A percentile compares a stretch with the other conserved stretches of the same genome.
phyloP scores from a whole-genome alignment of 2,113 vertebrate genomes.

The Morone chrysops region DNA sequence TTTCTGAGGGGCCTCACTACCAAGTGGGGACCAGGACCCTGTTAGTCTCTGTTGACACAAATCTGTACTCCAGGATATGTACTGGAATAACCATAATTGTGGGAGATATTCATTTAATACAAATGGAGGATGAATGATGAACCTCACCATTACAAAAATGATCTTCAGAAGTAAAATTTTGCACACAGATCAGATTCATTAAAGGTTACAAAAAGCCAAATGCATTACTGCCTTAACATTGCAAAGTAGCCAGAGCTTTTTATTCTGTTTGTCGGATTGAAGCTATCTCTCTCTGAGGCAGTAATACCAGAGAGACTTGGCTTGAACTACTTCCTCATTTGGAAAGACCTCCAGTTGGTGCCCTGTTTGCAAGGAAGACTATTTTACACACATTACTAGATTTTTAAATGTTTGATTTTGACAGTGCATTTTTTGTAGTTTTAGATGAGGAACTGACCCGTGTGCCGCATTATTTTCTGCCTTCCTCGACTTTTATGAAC shows the following conservation, averaged over 20 bases:
- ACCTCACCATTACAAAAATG: not conserved
- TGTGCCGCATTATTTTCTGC: too few species aligned
- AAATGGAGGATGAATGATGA: not conserved
- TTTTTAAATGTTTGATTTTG: slow-evolving; percentile 16
- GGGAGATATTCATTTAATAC: not conserved
- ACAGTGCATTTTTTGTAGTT: not conserved
- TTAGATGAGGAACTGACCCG: not conserved
- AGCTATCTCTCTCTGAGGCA: slow-evolving; percentile 36
- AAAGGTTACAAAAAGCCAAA: not conserved
- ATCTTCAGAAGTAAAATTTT: not conserved
- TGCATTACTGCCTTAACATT: not conserved
- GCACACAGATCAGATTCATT: not conserved
- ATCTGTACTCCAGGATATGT: not conserved
- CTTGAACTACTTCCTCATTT: slow-evolving; percentile 62
- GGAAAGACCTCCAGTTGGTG: slow-evolving; percentile 58
- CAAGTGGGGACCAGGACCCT: not conserved
- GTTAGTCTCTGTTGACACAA: not conserved
- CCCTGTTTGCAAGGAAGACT: slow-evolving; percentile 34
- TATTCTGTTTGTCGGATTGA: slow-evolving; percentile 40
- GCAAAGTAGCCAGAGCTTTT: not conserved
- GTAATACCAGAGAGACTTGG: slow-evolving; percentile 48
- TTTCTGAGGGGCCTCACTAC: not conserved
- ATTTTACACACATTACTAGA: slow-evolving; percentile 6
- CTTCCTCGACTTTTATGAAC: not conserved
- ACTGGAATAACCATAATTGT: not conserved